phyloP scores from a whole-genome alignment of 64 coral and sea anemone species.

The Anthopleura sola region DNA sequence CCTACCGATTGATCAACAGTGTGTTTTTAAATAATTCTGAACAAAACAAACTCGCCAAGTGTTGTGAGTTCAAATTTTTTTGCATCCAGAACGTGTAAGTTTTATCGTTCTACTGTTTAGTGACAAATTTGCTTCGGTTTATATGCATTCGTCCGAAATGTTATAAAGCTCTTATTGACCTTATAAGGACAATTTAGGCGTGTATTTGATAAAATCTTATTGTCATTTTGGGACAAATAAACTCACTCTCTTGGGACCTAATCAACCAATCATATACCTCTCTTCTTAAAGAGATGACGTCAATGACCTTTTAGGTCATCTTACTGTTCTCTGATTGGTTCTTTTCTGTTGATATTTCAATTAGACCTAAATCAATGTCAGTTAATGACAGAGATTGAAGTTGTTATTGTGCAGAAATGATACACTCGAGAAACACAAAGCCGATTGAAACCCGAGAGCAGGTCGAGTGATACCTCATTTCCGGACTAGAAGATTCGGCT shows the following conservation, averaged over 20 bases:
- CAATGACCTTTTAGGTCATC: slow-evolving; percentile 37
- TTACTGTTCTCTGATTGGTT: background rate
- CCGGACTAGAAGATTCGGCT: slow-evolving; percentile 66
- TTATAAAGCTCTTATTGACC: slow-evolving; percentile 22
- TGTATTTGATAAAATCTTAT: slow-evolving; percentile 58
- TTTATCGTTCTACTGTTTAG: background rate
- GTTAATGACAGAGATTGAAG: background rate
- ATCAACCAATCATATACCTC: slow-evolving; percentile 29
- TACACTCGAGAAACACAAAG: slow-evolving; percentile 15
- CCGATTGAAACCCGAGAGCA: slow-evolving; percentile 39
- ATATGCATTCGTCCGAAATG: slow-evolving; percentile 32
- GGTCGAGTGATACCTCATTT: slow-evolving; percentile 48
- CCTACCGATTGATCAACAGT: slow-evolving; percentile 37
- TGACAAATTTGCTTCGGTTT: background rate
- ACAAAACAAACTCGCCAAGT: background rate
- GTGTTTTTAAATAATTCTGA: slow-evolving; percentile 20
- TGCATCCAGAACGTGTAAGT: background rate
- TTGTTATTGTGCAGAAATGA: slow-evolving; percentile 20
- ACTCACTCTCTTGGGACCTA: slow-evolving; percentile 20
- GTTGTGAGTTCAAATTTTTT: background rate
- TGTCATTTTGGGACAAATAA: slow-evolving; percentile 44
- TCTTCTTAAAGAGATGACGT: slow-evolving; percentile 47
- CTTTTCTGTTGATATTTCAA: slow-evolving; percentile 17
- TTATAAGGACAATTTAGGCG: slow-evolving; percentile 71
- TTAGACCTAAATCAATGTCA: slow-evolving; percentile 14